phyloP scores from a whole-genome alignment of 2,888 invertebrate genomes.

The Gerris lacustris region DNA sequence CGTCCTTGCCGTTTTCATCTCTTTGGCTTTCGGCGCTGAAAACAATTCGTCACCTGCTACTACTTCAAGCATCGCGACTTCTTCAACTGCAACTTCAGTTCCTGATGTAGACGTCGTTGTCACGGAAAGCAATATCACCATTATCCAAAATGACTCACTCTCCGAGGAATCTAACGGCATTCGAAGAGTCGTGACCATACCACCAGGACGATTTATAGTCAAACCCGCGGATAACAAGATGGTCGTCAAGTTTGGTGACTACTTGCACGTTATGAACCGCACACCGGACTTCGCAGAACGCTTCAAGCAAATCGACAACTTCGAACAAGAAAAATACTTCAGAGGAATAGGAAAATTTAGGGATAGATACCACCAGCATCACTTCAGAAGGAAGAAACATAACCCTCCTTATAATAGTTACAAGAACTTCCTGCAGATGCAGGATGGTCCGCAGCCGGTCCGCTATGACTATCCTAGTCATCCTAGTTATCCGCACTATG shows the following conservation, averaged over 20 bases:
- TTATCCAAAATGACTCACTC: not conserved
- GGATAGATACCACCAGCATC: not conserved
- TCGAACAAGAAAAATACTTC: not conserved
- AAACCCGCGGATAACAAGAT: not conserved
- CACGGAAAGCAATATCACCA: too few species aligned
- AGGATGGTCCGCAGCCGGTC: not conserved
- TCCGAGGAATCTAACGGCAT: not conserved
- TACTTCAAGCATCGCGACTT: not conserved
- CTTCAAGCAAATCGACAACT: not conserved
- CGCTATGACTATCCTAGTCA: not conserved
- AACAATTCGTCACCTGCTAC: not conserved
- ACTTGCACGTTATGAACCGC: not conserved
- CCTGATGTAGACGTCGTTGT: too few species aligned
- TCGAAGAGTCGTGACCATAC: not conserved
- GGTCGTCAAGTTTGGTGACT: not conserved
- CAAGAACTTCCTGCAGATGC: not conserved
- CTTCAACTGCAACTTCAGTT: not conserved
- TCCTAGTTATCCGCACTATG: not conserved
- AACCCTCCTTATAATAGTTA: not conserved
- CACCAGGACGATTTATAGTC: not conserved
- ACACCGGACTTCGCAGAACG: not conserved
- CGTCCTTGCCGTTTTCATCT: not conserved
- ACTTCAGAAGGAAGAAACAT: not conserved
- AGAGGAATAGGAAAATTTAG: not conserved
- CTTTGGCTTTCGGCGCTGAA: not conserved